A percentile compares a stretch with the other conserved stretches of the same genome.
Conservation (phyloP, 2,888 invertebrate genomes). For the Caenorhabditis virilis region DNA sequence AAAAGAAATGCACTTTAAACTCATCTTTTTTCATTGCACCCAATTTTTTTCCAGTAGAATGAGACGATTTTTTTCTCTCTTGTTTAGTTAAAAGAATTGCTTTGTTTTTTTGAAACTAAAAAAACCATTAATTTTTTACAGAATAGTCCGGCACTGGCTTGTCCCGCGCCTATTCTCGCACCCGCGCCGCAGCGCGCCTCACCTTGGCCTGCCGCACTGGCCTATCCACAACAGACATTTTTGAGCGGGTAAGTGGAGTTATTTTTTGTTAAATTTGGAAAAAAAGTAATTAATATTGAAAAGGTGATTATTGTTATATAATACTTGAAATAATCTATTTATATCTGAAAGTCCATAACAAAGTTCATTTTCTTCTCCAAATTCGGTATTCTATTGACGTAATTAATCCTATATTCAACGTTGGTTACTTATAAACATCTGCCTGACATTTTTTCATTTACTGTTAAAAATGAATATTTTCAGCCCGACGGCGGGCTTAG, state of each 20-base stretch:
- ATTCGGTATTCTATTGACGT: too few species aligned
- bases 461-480: conserved; percentile 5
- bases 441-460: neutral
- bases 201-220: conserved; percentile 38
- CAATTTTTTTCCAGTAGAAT: neutral
- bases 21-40: neutral
- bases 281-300: too few species aligned
- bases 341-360: too few species aligned
- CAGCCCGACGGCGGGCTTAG: conserved; percentile 34
- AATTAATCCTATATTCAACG: too few species aligned
- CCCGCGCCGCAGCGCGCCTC: conserved; percentile 44
- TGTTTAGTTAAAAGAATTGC: neutral
- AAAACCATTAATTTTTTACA: conserved; percentile 17
- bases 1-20: neutral
- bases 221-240: conserved; percentile 29
- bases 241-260: conserved; percentile 26
- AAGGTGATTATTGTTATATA: too few species aligned
- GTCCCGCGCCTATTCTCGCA: conserved; percentile 45
- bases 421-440: too few species aligned
- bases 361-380: too few species aligned
- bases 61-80: neutral
- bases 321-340: too few species aligned
- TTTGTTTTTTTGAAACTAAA: neutral
- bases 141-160: conserved; percentile 54
- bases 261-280: neutral